Base-by-base conservation (phyloP, 2,888 invertebrate genomes). In the Anoncus sp. region DNA sequence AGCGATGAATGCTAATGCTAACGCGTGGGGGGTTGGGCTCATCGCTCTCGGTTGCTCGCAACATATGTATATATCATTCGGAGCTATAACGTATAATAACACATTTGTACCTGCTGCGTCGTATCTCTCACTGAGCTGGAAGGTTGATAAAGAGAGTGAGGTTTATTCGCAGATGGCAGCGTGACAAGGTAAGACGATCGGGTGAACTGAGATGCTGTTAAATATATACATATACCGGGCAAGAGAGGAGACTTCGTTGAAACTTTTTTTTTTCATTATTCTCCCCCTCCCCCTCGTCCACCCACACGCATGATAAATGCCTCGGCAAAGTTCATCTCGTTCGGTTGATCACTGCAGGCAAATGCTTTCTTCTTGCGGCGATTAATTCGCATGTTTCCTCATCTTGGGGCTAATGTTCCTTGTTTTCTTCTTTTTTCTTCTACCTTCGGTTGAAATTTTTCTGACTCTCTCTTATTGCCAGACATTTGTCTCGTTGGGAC, bases 291-390 rank as follows among this genome's bases (percentile, higher is more conserved):
- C 73, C 55, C 38, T 63, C 65, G 76, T 69, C 74, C 75, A 74
- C 81, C 79, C 83, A 81, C 83, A 73, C 79, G 72, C 62, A 74
- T 73, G 74, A 78, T 79, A 75, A 79, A 81, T 81, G 75, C 71
- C 70, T 79, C 71, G 74, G 77, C 69, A 81, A 81, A 79, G 74
- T 79, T 79, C 79, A 79, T 79, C 76, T 70, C 66, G 67, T 72
- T 79, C 72, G 69, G 49, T 45, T 71, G 66, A 76, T 76, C 73
- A 77, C 72, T 72, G 65, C 72, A 45, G 67, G 59, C n/a, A 66
- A 77, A 75, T 69, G 57, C 47, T 69, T 47, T 49, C 57, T 57
- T 73, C 63, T 57, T n/a, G n/a, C 53, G n/a, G 57, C 57, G 60
- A 57, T 55, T 57, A 49, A 74, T 77, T 63, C 67, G 27, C 55